Base-by-base conservation (phyloP, 2,113 vertebrate genomes). In the Tringa solitaria region DNA sequence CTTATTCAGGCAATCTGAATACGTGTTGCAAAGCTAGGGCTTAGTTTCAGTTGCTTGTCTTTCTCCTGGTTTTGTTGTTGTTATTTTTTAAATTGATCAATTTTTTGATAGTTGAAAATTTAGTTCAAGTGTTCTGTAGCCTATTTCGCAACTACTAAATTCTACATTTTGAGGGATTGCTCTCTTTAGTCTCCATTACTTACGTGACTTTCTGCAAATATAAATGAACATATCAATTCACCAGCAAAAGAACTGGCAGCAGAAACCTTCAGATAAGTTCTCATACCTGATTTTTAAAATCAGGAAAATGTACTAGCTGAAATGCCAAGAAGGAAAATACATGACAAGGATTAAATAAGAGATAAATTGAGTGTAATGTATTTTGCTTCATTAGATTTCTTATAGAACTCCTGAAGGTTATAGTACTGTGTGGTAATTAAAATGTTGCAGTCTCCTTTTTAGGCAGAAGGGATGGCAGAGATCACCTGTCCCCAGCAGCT, bases 191-290 rank as follows among this genome's bases (percentile, higher is more conserved):
- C 33, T 57, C 28, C 14, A 10, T 60, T 45, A 41, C 5, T 23
- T 54, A 33, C 1, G 8, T 85, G 50, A 53, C 20, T 90, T 81
- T 39, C 3, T 89, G 26, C 41, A 35, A 28, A 24, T 23, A 50
- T 27, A 35, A 9, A 26, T 0, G 0, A 61, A 23, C 13, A 0
- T 15, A 37, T 12, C 26, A 50, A 37, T 45, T 81, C 6, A 14
- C 9, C 4, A 54, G 37, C 22, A 81, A 56, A 77, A 56, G 92
- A 95, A 33, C 0, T 78, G 13, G 10, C 28, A 85, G 60, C 39
- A 78, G 59, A 20, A 61, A 33, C 86, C 41, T 65, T 92, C 50
- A 50, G 24, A 15, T 61, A 54, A 87, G 32, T 48, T n/a, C 8
- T 45, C 73, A 9, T 48, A 39, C 1, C 7, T 27, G 14, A 28